phyloP scores from a whole-genome alignment of 1,140 invertebrate genomes.

The Drosophila paulistorum region DNA sequence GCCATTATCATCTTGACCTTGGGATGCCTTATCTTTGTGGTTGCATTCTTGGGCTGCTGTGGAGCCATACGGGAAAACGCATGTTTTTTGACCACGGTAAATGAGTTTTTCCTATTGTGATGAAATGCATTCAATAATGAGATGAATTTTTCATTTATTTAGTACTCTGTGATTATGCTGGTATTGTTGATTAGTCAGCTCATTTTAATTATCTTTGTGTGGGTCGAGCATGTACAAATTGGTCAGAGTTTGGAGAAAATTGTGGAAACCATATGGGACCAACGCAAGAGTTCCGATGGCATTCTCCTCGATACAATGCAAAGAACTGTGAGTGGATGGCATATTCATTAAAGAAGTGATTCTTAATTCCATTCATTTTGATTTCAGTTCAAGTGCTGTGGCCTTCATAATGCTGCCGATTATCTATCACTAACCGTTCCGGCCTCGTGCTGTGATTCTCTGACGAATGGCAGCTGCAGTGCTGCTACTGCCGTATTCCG shows the following conservation, averaged over 20 bases:
- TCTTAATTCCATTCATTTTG: conserved; percentile 11
- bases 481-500: conserved; percentile 66
- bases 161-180: conserved; percentile 87
- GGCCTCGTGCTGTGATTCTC: conserved; percentile 82
- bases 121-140: neutral
- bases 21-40: conserved; percentile 89
- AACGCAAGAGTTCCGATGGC: conserved; percentile 43
- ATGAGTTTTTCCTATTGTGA: conserved; percentile 38
- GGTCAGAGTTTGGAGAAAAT: conserved; percentile 82
- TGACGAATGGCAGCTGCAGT: conserved; percentile 70
- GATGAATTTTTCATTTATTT: conserved; percentile 41
- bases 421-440: conserved; percentile 75
- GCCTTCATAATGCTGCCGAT: conserved; percentile 83
- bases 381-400: conserved; percentile 87
- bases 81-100: conserved; percentile 91
- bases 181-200: conserved; percentile 87
- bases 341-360: no score
- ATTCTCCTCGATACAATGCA: conserved; percentile 63
- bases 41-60: conserved; percentile 93
- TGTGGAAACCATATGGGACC: conserved; percentile 79
- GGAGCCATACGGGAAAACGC: conserved; percentile 91
- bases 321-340: conserved; percentile 50
- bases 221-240: conserved; percentile 84
- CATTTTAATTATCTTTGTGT: conserved; percentile 85
- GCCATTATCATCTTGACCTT: conserved; percentile 88